Base-by-base conservation (phyloP, 2,888 invertebrate species). In the Diaprepes abbreviatus region DNA sequence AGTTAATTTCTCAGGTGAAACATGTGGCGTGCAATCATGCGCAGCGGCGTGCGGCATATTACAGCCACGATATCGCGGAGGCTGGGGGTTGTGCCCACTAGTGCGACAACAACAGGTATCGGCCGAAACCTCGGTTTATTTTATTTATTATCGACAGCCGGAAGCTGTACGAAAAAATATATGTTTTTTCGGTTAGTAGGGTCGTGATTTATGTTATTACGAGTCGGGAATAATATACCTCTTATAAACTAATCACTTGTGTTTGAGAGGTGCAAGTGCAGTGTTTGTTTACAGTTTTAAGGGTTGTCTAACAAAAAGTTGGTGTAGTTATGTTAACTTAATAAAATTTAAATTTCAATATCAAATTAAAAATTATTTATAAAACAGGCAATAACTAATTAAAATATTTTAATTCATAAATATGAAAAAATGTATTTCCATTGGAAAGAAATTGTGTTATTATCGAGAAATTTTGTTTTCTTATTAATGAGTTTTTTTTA, bases 101-200 rank as follows among this genome's bases (percentile, higher is more conserved):
- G 75, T 76, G 59, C 59, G 71, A 70, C 68, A 75, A 77, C 77
- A 78, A 77, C 77, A 78, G 77, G 78, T 77, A 70, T 50, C 36
- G 52, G 55, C 24, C 55, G 36, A 55, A 38, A 55, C 19, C 33
- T 38, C 5, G 55, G 35, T 55, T 55, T 55, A 38, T 77, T 75
- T 72, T 74, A 68, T 70, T 74, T 72, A 71, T 66, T 73, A 52
- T 43, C 28, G 45, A 43, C 31, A 28, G 59, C 48, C 66, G 59
- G 36, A 36, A 38, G 35, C 36, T 17, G 17, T 16, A 16, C 60
- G 14, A 66, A 66, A 66, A 66, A 28, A 28, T 28, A 24, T 17
- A 21, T 43, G 21, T 43, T 43, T 43, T n/a, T 28, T 24, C 21
- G 12, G 24, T 45, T 14, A 7, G 28, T 14, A 28, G n/a, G 12